Percentiles rank a stretch among this genome's conserved stretches.
phyloP scores from a whole-genome alignment of 2,888 invertebrate genomes.

The Lasioglossum pauxillum region DNA sequence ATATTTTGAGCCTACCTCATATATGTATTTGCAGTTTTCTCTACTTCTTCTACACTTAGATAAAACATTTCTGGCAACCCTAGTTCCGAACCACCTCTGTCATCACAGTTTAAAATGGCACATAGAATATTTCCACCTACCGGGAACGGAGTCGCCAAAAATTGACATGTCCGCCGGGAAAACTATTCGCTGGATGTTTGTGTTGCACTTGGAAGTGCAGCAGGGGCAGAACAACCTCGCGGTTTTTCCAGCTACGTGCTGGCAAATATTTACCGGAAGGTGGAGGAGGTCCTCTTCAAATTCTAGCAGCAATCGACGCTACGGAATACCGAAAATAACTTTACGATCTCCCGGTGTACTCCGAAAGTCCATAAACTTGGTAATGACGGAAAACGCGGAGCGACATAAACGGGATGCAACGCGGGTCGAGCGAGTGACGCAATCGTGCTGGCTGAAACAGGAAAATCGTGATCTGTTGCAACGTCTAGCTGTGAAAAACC shows the following conservation, averaged over 20 bases:
- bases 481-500: background rate
- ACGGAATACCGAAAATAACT: constrained; percentile 51
- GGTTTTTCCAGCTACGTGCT: constrained; percentile 72
- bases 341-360: constrained; percentile 48
- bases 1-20: too few species aligned
- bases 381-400: constrained; percentile 36
- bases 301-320: constrained; percentile 63
- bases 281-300: constrained; percentile 65
- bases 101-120: too few species aligned
- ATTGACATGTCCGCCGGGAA: constrained; percentile 29
- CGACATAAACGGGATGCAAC: constrained; percentile 1
- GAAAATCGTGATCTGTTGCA: background rate
- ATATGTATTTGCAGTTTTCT: too few species aligned
- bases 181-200: constrained; percentile 59
- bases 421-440: background rate
- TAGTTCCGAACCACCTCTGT: too few species aligned
- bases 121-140: too few species aligned
- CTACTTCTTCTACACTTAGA: too few species aligned
- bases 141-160: constrained; percentile 24
- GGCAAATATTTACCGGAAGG: constrained; percentile 74
- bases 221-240: constrained; percentile 53
- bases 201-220: constrained; percentile 68
- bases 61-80: too few species aligned
- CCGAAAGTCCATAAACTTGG: constrained; percentile 49
- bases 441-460: background rate